Conservation (phyloP, 1,140 invertebrate species). For the Pseudoatta argentina region DNA sequence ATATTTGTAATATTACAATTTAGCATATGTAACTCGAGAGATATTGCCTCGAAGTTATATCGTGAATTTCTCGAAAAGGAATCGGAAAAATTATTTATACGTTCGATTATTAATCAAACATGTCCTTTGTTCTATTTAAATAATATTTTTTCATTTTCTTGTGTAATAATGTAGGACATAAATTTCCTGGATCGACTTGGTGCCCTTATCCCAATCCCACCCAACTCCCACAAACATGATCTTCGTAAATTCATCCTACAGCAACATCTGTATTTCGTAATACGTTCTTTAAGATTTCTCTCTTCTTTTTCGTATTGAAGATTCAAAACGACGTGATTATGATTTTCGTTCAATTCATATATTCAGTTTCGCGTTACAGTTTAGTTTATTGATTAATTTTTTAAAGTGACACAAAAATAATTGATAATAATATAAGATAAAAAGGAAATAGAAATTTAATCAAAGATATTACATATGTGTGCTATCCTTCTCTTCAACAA, state of each 20-base stretch:
- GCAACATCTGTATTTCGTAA: neutral
- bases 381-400: neutral
- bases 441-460: neutral
- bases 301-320: neutral
- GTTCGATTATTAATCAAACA: neutral
- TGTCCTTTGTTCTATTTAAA: neutral
- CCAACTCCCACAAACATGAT: neutral
- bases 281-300: neutral
- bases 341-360: neutral
- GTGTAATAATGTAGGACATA: neutral
- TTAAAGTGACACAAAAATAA: neutral
- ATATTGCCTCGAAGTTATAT: neutral
- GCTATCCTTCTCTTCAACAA: neutral
- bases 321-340: slow-evolving; percentile 25
- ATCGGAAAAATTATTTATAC: neutral
- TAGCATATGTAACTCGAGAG: neutral
- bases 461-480: neutral
- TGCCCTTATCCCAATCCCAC: neutral
- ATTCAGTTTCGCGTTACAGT: neutral
- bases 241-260: neutral
- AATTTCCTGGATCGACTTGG: slow-evolving; percentile 13
- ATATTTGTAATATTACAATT: neutral
- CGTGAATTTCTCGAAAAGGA: neutral
- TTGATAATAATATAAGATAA: neutral
- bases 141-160: neutral